phyloP scores from a whole-genome alignment of 2,113 vertebrate species.

The Brachyhypopomus occidentalis region DNA sequence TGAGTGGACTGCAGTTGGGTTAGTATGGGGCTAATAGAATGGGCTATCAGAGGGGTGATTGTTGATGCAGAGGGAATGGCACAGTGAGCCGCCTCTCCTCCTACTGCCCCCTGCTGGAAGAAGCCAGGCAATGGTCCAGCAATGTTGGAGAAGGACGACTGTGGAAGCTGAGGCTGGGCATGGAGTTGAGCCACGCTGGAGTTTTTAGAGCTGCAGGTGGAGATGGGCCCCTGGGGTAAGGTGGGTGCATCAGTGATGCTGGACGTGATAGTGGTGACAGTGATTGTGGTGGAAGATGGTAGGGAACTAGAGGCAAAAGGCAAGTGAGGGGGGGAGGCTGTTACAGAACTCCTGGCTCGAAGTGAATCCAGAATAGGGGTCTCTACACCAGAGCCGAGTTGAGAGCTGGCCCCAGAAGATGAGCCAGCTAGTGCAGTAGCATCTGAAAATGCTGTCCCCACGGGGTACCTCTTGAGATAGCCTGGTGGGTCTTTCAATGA shows the following conservation, averaged over 20 bases:
- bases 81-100: slow-evolving; percentile 60
- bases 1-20: slow-evolving; percentile 79
- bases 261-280: slow-evolving; percentile 69
- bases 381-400: slow-evolving; percentile 66
- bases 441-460: slow-evolving; percentile 63
- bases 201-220: slow-evolving; percentile 67
- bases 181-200: slow-evolving; percentile 70
- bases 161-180: slow-evolving; percentile 62
- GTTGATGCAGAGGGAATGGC: slow-evolving; percentile 65
- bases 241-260: slow-evolving; percentile 57
- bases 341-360: slow-evolving; percentile 65
- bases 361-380: slow-evolving; percentile 64
- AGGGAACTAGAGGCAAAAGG: slow-evolving; percentile 81
- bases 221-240: slow-evolving; percentile 64
- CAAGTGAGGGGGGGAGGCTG: slow-evolving; percentile 59
- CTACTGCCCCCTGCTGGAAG: slow-evolving; percentile 67
- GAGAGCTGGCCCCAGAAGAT: slow-evolving; percentile 64
- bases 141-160: slow-evolving; percentile 59
- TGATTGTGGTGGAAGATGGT: slow-evolving; percentile 58
- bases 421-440: slow-evolving; percentile 40
- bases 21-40: slow-evolving; percentile 78
- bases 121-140: slow-evolving; percentile 60
- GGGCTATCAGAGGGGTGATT: slow-evolving; percentile 74
- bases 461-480: slow-evolving; percentile 74
- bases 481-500: slow-evolving; percentile 75